Percentiles rank a stretch among this genome's conserved stretches.
Conservation (phyloP, 2,113 vertebrate genomes). For the Forbesichthys agassizii region DNA sequence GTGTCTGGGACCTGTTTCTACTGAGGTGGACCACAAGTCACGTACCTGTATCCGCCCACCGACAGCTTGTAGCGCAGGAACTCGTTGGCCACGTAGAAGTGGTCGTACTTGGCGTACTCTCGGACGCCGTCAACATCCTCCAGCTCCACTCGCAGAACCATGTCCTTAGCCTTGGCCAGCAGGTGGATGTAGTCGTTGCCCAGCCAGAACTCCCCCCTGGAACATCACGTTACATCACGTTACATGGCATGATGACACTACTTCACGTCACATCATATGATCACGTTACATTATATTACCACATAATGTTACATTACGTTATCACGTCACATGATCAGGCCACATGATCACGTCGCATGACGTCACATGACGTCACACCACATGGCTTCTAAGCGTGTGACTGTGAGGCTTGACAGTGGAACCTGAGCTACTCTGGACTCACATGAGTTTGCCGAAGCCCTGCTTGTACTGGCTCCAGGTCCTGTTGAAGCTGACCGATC, state of each 20-base stretch:
- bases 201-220: slow-evolving; percentile 88
- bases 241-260: too few species aligned
- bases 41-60: slow-evolving; percentile 80
- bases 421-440: neutral
- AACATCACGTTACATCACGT: neutral
- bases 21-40: neutral
- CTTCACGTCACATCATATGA: too few species aligned
- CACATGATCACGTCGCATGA: too few species aligned
- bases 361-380: neutral
- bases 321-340: too few species aligned
- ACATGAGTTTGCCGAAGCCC: slow-evolving; percentile 88
- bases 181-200: slow-evolving; percentile 94
- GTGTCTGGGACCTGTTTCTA: too few species aligned
- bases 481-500: slow-evolving; percentile 89
- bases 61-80: slow-evolving; percentile 88
- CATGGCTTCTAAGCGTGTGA: neutral
- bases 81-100: slow-evolving; percentile 93
- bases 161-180: slow-evolving; percentile 89
- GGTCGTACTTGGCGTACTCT: slow-evolving; percentile 88
- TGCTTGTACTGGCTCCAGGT: slow-evolving; percentile 91
- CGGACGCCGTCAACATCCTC: slow-evolving; percentile 87
- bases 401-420: neutral
- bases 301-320: too few species aligned
- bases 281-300: too few species aligned
- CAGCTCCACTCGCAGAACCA: slow-evolving; percentile 90